These are phyloP conservation scores for Theodoxus fluviatilis DNA, from an alignment of 2,888 invertebrate species.

Conservation along the genomic window DNA sequence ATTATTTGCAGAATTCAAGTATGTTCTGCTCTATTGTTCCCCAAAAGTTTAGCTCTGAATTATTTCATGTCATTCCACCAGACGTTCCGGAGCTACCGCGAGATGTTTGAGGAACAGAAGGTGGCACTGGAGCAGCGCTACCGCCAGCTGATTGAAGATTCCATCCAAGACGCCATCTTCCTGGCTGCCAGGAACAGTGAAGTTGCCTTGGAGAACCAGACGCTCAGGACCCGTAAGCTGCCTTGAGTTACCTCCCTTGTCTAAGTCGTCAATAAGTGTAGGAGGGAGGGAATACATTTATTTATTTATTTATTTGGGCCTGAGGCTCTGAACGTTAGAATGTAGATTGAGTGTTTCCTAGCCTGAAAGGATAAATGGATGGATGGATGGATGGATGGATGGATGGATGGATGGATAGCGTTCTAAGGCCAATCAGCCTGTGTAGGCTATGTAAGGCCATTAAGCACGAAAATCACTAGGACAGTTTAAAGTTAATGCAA, in stretches of 20 bases:
- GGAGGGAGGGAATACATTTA: background rate
- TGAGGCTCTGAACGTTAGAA: too few relatives aligned
- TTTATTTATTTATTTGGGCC: background rate
- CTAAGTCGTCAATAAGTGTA: background rate
- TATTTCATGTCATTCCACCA: constrained; percentile 27
- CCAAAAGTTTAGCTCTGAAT: background rate
- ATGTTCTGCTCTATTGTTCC: background rate
- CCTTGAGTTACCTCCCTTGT: background rate
- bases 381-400: too few relatives aligned
- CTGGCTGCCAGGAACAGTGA: constrained; percentile 58
- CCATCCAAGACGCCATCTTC: constrained; percentile 61
- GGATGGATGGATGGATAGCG: too few relatives aligned
- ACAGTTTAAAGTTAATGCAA: too few relatives aligned
- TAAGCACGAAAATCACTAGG: too few relatives aligned
- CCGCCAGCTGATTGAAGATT: constrained; percentile 56
- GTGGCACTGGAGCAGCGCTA: constrained; percentile 58
- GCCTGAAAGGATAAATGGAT: too few relatives aligned
- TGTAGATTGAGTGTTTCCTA: too few relatives aligned
- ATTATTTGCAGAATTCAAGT: background rate
- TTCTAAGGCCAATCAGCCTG: too few relatives aligned
- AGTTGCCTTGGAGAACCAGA: constrained; percentile 52
- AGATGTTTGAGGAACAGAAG: constrained; percentile 63
- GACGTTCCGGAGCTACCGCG: constrained; percentile 60
- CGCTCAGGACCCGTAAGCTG: constrained; percentile 47
- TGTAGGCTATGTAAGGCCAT: too few relatives aligned